phyloP scores from a whole-genome alignment of 2,888 invertebrate species.

The Phytoseiulus persimilis region DNA sequence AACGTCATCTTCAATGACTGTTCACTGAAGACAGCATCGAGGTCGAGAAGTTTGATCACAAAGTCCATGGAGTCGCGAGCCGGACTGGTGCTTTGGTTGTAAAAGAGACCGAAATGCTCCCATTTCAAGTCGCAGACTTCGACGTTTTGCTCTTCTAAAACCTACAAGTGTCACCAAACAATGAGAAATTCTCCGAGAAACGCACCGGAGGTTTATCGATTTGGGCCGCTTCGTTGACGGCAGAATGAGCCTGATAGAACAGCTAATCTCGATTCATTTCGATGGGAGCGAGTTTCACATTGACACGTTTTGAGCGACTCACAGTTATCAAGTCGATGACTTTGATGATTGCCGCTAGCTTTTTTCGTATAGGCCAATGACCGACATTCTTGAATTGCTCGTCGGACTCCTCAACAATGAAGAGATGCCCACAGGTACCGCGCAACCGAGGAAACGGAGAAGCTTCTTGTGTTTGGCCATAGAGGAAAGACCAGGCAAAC shows the following conservation, averaged over 20 bases:
- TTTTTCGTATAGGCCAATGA: background rate
- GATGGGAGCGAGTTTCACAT: no score
- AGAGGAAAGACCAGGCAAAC: conserved; percentile 19
- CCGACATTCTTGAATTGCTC: background rate
- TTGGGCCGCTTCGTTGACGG: no score
- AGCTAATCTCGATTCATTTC: no score
- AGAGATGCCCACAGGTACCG: conserved; percentile 13
- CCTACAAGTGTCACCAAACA: background rate
- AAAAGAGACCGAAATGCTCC: conserved; percentile 15
- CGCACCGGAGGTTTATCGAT: no score
- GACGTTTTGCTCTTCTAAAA: background rate
- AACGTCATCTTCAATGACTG: background rate
- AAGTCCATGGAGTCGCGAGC: background rate
- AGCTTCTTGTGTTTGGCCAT: background rate
- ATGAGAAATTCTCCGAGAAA: no score
- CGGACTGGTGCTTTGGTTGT: background rate
- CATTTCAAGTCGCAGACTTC: conserved; percentile 15
- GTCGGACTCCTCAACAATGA: conserved; percentile 6
- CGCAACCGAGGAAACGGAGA: conserved; percentile 18
- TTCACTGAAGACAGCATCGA: conserved; percentile 28
- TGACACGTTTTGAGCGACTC: background rate
- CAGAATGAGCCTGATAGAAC: no score
- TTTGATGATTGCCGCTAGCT: background rate
- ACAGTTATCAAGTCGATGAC: background rate
- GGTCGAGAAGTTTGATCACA: conserved; percentile 20